Percentiles rank a stretch among this genome's conserved stretches.
Evolutionary conservation across 2,888 invertebrate species (phyloP).

Genomic region (Teleiodes luculella): DNA sequence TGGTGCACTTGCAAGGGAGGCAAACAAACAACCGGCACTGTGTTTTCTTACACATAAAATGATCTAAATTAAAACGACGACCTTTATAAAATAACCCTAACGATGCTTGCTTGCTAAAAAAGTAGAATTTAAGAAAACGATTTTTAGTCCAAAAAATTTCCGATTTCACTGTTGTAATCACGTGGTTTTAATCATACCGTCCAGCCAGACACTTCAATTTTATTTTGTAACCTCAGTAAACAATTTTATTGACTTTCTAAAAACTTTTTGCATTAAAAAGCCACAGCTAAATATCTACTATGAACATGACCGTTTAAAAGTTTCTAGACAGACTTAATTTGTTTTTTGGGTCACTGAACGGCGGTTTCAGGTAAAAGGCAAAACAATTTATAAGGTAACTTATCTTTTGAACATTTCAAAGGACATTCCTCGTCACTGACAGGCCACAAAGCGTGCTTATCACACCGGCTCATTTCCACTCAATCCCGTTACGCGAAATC

Average conservation of each 20-base stretch:
- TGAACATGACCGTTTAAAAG: background rate
- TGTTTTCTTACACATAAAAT: background rate
- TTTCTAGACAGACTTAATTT: background rate
- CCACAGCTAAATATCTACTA: background rate
- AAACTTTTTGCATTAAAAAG: background rate
- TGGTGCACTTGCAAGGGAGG: slow-evolving; percentile 12
- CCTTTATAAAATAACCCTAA: too few relatives aligned
- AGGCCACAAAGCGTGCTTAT: slow-evolving; percentile 38
- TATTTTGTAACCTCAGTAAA: too few relatives aligned
- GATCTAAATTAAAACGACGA: too few relatives aligned
- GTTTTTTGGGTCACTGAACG: background rate
- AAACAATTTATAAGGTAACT: slow-evolving; percentile 5
- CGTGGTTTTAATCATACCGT: too few relatives aligned
- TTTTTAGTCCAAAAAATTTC: too few relatives aligned
- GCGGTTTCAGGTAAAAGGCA: background rate
- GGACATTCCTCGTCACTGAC: slow-evolving; percentile 18
- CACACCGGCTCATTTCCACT: slow-evolving; percentile 59
- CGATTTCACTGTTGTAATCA: too few relatives aligned
- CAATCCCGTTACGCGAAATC: slow-evolving; percentile 46
- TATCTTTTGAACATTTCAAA: slow-evolving; percentile 5
- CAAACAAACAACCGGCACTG: slow-evolving; percentile 47
- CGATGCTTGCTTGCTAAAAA: too few relatives aligned
- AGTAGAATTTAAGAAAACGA: too few relatives aligned
- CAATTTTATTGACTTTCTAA: too few relatives aligned
- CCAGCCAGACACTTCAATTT: too few relatives aligned